These are phyloP conservation scores for Pecten maximus DNA, from an alignment of 2,888 invertebrate genomes.

Conservation along the genomic window DNA sequence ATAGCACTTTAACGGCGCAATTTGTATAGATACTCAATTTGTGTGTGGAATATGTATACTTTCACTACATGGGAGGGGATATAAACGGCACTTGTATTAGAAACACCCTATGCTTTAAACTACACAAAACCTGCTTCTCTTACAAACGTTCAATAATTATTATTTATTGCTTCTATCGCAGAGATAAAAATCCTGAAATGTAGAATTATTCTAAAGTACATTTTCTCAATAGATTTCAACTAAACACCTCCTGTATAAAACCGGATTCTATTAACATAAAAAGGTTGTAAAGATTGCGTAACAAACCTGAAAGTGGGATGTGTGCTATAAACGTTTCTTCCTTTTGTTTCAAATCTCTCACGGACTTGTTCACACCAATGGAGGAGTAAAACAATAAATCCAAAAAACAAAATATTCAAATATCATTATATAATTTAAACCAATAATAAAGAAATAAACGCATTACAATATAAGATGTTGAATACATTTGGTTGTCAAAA, in stretches of 20 bases:
- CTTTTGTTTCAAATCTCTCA: not conserved
- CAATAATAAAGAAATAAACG: too few relatives aligned
- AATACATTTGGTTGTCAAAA: too few relatives aligned
- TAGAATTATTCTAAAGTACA: not conserved
- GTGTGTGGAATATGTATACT: not conserved
- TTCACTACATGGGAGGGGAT: not conserved
- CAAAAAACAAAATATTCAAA: too few relatives aligned
- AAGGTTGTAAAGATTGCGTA: not conserved
- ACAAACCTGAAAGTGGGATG: not conserved
- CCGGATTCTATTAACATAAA: not conserved
- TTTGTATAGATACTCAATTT: slow-evolving; percentile 15
- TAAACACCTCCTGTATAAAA: not conserved
- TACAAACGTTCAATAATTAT: not conserved
- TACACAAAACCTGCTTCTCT: not conserved
- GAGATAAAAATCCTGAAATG: not conserved
- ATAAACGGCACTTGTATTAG: not conserved
- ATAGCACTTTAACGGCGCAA: not conserved
- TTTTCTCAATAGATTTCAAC: not conserved
- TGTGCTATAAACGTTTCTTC: not conserved
- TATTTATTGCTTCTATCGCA: not conserved
- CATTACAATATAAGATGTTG: too few relatives aligned
- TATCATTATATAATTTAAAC: too few relatives aligned
- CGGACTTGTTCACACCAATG: not conserved
- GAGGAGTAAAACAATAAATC: too few relatives aligned
- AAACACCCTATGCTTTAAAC: not conserved